These are phyloP conservation scores for Taphrorychus bicolor DNA, from an alignment of 2,888 invertebrate genomes.

Conservation along the genomic window DNA sequence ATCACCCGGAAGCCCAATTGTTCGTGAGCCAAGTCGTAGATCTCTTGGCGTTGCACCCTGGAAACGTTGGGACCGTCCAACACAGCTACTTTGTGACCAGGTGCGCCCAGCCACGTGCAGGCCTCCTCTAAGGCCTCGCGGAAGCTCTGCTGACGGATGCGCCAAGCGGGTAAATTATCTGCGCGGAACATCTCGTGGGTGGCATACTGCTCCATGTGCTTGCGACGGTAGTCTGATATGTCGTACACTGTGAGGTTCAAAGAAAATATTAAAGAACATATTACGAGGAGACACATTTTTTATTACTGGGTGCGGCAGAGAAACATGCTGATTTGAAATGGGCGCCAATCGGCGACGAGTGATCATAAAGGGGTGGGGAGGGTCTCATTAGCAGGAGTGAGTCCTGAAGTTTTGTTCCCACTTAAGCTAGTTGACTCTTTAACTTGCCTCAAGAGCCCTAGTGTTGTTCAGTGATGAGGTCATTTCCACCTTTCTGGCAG, in stretches of 20 bases:
- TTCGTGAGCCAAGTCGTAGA: slow-evolving; percentile 74
- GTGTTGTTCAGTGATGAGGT: too few relatives aligned
- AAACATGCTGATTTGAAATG: too few relatives aligned
- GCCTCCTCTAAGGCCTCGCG: slow-evolving; percentile 87
- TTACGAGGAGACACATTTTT: too few relatives aligned
- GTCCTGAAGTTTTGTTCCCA: too few relatives aligned
- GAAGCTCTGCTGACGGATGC: slow-evolving; percentile 82
- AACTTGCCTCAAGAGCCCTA: too few relatives aligned
- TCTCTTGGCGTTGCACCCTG: slow-evolving; percentile 77
- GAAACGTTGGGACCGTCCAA: slow-evolving; percentile 94
- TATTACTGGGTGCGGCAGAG: too few relatives aligned
- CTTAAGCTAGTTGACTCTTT: too few relatives aligned
- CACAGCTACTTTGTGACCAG: slow-evolving; percentile 69
- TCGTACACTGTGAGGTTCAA: slow-evolving; percentile 85
- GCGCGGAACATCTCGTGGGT: slow-evolving; percentile 89
- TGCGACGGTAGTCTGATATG: slow-evolving; percentile 89
- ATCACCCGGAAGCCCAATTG: slow-evolving; percentile 84
- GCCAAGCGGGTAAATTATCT: slow-evolving; percentile 82
- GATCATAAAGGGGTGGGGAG: too few relatives aligned
- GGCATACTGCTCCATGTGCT: slow-evolving; percentile 80
- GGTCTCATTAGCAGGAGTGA: too few relatives aligned
- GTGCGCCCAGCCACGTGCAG: slow-evolving; percentile 76
- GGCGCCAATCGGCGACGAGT: too few relatives aligned
- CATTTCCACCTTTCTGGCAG: too few relatives aligned
- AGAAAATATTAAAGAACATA: too few relatives aligned